phyloP scores from a whole-genome alignment of 2,113 vertebrate genomes.

The Deroptyus accipitrinus region DNA sequence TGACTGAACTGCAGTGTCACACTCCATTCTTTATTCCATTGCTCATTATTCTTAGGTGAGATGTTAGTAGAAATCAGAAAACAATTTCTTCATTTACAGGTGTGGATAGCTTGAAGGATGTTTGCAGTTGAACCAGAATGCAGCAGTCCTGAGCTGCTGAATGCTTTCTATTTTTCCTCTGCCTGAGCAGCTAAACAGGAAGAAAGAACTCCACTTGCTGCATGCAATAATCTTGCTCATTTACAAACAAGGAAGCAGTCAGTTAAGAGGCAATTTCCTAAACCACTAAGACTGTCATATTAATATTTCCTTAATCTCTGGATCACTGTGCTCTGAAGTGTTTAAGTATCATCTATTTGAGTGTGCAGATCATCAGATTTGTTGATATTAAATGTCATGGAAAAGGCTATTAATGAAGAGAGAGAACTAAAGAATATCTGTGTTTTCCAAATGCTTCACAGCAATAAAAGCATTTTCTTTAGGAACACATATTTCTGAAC shows the following conservation, averaged over 20 bases:
- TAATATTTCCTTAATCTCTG: neutral
- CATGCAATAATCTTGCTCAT: neutral
- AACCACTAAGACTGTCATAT: neutral
- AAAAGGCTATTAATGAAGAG: neutral
- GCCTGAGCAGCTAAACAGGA: neutral
- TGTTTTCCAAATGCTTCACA: neutral
- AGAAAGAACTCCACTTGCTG: neutral
- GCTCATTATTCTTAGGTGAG: neutral
- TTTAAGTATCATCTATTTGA: neutral
- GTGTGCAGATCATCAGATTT: neutral
- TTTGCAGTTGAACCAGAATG: neutral
- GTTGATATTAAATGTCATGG: neutral
- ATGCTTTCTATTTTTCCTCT: neutral
- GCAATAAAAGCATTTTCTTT: neutral
- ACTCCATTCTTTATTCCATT: neutral
- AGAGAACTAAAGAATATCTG: neutral
- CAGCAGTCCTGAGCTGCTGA: neutral
- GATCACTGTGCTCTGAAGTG: neutral
- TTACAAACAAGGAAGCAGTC: neutral
- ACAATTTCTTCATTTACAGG: neutral
- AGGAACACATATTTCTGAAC: neutral
- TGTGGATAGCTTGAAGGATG: neutral
- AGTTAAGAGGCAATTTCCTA: neutral
- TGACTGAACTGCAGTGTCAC: neutral
- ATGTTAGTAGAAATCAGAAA: neutral